Percentiles rank a stretch among this genome's conserved stretches.
Evolutionary conservation across 2,113 vertebrate species (phyloP).

Genomic region (Girardinichthys multiradiatus): DNA sequence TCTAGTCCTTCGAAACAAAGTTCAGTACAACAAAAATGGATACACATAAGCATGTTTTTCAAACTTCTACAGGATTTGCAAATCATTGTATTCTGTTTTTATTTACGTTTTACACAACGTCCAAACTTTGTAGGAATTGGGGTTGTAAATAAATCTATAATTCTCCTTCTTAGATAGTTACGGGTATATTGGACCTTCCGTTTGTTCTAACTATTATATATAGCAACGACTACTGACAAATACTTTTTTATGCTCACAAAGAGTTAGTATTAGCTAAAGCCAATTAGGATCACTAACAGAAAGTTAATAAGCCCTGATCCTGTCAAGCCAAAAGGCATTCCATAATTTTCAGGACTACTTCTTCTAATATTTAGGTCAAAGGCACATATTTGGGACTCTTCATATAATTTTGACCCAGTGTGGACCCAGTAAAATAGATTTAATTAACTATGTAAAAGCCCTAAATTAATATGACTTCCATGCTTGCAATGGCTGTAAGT

Average conservation of each 20-base stretch:
- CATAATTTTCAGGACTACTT: not conserved
- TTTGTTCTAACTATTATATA: no score
- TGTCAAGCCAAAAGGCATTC: not conserved
- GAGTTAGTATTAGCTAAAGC: no score
- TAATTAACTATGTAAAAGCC: not conserved
- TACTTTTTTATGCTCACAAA: no score
- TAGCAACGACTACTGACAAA: no score
- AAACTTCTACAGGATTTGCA: slow-evolving; percentile 39
- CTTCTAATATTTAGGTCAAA: not conserved
- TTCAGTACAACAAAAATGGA: slow-evolving; percentile 27
- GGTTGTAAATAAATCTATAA: no score
- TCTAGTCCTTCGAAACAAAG: slow-evolving; percentile 67
- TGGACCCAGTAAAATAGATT: not conserved
- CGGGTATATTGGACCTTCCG: no score
- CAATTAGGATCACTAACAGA: not conserved
- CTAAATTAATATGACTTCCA: not conserved
- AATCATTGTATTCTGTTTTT: no score
- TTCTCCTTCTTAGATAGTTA: no score
- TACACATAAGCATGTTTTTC: slow-evolving; percentile 23
- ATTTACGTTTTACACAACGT: no score
- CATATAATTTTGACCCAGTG: not conserved
- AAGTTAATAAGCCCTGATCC: not conserved
- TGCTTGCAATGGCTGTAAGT: not conserved
- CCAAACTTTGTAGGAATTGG: no score
- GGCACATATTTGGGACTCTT: not conserved